phyloP scores from a whole-genome alignment of 2,797 vertebrate genomes.

The Sebastes ruberrimus region DNA sequence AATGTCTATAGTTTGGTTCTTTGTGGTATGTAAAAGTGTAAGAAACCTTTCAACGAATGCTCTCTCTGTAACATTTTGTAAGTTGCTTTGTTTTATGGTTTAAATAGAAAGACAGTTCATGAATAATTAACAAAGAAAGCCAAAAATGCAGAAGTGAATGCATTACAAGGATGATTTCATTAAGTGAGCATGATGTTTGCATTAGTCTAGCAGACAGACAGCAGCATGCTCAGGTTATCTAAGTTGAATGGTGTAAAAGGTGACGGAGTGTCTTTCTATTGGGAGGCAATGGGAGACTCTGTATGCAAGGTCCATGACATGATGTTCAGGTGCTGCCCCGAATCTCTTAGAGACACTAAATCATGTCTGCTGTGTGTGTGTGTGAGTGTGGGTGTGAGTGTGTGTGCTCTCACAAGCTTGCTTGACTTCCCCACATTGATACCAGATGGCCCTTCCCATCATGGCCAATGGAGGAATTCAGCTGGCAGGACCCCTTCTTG shows the following conservation, averaged over 20 bases:
- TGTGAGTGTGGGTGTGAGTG: constrained; percentile 37
- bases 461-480: constrained; percentile 85
- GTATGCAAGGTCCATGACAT: constrained; percentile 50
- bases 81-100: not conserved
- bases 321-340: constrained; percentile 61
- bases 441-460: constrained; percentile 87
- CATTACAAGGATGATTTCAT: not conserved
- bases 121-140: not conserved
- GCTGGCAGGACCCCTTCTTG: constrained; percentile 81
- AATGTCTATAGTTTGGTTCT: not conserved
- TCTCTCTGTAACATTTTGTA: not conserved
- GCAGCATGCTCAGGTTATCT: not conserved
- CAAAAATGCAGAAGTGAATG: not conserved
- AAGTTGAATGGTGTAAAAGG: not conserved
- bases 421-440: constrained; percentile 83
- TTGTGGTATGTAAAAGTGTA: not conserved
- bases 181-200: not conserved
- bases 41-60: not conserved
- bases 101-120: not conserved
- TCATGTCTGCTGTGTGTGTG: constrained; percentile 27
- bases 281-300: not conserved
- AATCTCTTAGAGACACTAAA: constrained; percentile 21
- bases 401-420: constrained; percentile 60
- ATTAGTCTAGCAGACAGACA: not conserved
- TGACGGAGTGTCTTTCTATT: not conserved